A percentile compares a stretch with the other conserved stretches of the same genome.
Evolutionary conservation across 2,113 vertebrate species (phyloP).

Genomic region (Nothoprocta pentlandii): DNA sequence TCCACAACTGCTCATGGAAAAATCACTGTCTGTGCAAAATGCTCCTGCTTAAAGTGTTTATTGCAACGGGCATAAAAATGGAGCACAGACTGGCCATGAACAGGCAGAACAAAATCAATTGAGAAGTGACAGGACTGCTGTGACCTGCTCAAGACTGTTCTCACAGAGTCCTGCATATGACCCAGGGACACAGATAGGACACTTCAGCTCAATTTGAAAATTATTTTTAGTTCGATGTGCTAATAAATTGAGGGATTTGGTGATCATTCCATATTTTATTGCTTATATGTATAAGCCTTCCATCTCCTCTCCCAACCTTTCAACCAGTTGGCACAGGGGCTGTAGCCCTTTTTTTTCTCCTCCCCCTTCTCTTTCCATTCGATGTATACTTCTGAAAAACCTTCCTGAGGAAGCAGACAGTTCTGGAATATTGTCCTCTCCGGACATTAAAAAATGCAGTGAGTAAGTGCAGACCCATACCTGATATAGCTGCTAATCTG

Average conservation of each 20-base stretch:
- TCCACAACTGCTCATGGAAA: conserved; percentile 50
- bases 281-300: background rate
- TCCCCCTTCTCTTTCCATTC: background rate
- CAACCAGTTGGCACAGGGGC: background rate
- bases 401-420: background rate
- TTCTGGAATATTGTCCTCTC: background rate
- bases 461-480: background rate
- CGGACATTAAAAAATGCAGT: background rate
- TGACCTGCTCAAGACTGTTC: background rate
- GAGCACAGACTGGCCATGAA: conserved; percentile 48
- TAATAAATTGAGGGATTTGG: background rate
- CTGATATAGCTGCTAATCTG: background rate
- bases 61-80: conserved; percentile 60
- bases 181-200: background rate
- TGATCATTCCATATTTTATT: background rate
- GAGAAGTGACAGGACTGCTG: background rate
- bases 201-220: conserved; percentile 10
- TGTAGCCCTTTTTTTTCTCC: background rate
- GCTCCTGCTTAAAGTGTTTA: conserved; percentile 8
- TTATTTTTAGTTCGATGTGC: background rate
- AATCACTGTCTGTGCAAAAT: conserved; percentile 62
- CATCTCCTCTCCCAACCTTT: background rate
- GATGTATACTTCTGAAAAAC: background rate
- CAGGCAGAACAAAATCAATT: conserved; percentile 63
- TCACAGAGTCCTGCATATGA: background rate